Evolutionary conservation across 2,888 invertebrate genomes (phyloP), one percentile per base, ranked within the genome.

Genomic region (Stegana nigrithorax): DNA sequence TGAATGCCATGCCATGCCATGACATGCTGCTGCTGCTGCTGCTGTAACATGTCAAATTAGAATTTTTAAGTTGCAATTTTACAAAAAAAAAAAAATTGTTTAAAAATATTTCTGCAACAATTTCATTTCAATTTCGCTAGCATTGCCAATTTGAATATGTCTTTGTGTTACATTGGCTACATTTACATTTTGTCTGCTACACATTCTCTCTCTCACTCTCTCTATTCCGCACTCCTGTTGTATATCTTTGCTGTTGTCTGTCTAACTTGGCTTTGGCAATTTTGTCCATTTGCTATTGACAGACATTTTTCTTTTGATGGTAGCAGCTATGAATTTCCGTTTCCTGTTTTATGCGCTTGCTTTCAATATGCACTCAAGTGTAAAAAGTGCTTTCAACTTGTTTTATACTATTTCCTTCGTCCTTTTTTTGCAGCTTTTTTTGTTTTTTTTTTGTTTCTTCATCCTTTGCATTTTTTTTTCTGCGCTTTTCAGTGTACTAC

Each of bases 371-470:
- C 73, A 74, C 73, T 74, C 77, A 77, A 77, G 77, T 67, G 67
- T 64, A 77, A 74, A 77, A 77, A 74, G 77, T 77, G 68, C 75
- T 71, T 77, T 74, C 73, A 75, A 77, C 69, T 68, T 74, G 70
- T 77, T 77, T 77, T 71, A 55, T 55, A 67, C 73, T 70, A 64
- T 69, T 67, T 68, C 67, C 66, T 65, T 65, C 25, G 12, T 6
- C 14, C 14, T n/a, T 36, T 27, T 63, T 67, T 64, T 62, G 62
- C 70, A 67, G 72, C 69, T 67, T 44, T 64, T 67, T 65, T 63
- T 63, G 71, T 68, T 70, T 67, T 67, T 73, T 60, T 53, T 55
- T 51, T 51, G 56, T 59, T 53, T 42, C 27, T 57, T 51, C 27
- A 17, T 17, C 32, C 53, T 26, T 50, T 45, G 47, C 56, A 26